Conservation (phyloP, 2,113 vertebrate species). For the Hiodon tergisus region DNA sequence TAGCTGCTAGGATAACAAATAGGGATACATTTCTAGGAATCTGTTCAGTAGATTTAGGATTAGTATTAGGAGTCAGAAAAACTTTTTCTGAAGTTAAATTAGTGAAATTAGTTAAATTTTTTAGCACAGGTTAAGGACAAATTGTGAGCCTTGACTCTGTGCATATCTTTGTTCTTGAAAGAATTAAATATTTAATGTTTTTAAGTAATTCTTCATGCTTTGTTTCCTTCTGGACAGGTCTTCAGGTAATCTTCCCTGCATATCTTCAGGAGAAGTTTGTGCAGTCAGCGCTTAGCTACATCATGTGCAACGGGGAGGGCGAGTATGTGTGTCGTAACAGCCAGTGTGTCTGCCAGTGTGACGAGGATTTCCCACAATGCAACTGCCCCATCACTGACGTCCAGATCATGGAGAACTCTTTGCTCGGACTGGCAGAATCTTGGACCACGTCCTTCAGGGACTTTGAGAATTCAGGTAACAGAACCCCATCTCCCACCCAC, state of each 20-base stretch:
- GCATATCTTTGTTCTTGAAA: background rate
- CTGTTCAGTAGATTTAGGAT: too few species aligned
- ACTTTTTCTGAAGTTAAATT: too few species aligned
- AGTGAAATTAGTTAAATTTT: too few species aligned
- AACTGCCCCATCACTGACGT: conserved; percentile 97
- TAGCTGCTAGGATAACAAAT: too few species aligned
- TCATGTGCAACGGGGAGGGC: conserved; percentile 97
- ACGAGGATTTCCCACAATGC: conserved; percentile 91
- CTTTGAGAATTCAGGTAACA: conserved; percentile 93
- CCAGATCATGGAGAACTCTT: conserved; percentile 93
- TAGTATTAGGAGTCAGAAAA: too few species aligned
- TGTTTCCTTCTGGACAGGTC: conserved; percentile 65
- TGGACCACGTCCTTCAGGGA: conserved; percentile 93
- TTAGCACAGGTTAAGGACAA: too few species aligned
- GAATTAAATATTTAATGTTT: background rate
- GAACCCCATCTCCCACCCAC: too few species aligned
- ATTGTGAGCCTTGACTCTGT: background rate
- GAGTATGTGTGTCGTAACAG: conserved; percentile 89
- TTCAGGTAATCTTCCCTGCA: conserved; percentile 96
- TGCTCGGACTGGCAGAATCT: conserved; percentile 83
- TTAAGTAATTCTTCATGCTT: background rate
- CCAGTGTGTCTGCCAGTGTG: conserved; percentile 89
- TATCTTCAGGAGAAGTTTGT: conserved; percentile 99
- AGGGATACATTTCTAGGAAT: too few species aligned
- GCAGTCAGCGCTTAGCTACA: conserved; percentile 97